Base-by-base conservation (phyloP, 2,888 invertebrate species). In the Sinhomidia bicolor region DNA sequence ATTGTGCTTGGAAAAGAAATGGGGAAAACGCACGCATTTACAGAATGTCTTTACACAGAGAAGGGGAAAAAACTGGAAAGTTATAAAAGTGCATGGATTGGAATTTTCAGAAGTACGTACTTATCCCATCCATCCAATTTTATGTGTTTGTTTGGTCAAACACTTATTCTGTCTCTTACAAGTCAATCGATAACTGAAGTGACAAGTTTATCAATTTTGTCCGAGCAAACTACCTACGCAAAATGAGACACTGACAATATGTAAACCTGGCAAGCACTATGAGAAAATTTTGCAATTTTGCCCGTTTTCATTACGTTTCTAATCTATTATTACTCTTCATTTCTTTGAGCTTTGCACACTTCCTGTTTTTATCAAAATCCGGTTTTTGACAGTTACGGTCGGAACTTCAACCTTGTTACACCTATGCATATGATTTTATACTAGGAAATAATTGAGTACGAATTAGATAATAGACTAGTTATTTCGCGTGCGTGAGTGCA, bases 111-210 rank as follows among this genome's bases (percentile, higher is more conserved):
- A 68, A 71, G 41, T 20, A 71, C 36, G 44, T 20, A 44, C 20
- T 71, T 44, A 12, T 71, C 12, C 20, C 1, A 20, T 23, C 71
- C 44, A 2, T 44, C 4, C 23, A 23, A 29, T 0, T 23, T 9
- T 4, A 20, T 17, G 41, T 23, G 20, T 44, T 44, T 54, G 14
- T 14, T 54, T 54, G 7, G 54, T 14, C 3, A 14, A 26, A 20
- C 17, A 60, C 14, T 23, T 17, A 62, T 65, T 3, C 9, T 65
- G 23, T 60, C 36, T 36, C 14, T 62, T 62, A 71, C 23, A 20
- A 17, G 5, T 17, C 51, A 78, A 78, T 78, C 78, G 78, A 78
- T 78, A 54, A 0, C 78, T 78, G 54, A 29, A 78, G 78, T 29
- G 78, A 78, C 51, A 54, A 76, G 26, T 54, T 51, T 78, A 20